phyloP scores from a whole-genome alignment of 2,113 vertebrate species.

The Myrmecophaga tridactyla region DNA sequence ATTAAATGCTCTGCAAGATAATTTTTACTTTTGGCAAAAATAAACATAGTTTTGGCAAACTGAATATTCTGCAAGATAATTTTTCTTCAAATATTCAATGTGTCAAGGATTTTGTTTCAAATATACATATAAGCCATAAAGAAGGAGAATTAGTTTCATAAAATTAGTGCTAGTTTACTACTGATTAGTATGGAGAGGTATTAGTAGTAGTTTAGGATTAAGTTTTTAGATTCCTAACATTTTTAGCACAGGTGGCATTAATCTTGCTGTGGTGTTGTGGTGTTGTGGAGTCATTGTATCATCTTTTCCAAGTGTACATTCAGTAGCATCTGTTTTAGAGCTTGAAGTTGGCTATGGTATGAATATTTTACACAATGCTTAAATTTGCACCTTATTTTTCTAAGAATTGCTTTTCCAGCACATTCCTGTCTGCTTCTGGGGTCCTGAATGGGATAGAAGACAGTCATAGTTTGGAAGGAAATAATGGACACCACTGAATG shows the following conservation, averaged over 20 bases:
- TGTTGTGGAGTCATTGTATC: background rate
- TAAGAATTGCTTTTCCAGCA: too few species aligned
- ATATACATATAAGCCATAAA: background rate
- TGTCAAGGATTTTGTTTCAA: background rate
- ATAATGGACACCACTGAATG: too few species aligned
- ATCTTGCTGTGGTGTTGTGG: background rate
- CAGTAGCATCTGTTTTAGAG: background rate
- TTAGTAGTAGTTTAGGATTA: too few species aligned
- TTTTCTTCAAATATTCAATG: background rate
- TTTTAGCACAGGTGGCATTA: background rate
- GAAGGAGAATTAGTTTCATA: background rate
- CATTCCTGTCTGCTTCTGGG: too few species aligned
- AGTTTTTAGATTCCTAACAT: background rate
- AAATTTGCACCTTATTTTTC: background rate
- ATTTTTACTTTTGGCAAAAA: background rate
- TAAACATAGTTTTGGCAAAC: background rate
- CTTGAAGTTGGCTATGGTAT: background rate
- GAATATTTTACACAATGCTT: background rate
- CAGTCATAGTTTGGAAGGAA: too few species aligned
- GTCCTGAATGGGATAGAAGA: too few species aligned
- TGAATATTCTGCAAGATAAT: background rate
- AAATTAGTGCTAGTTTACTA: too few species aligned
- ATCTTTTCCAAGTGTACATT: background rate
- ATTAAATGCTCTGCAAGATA: background rate
- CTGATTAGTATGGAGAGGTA: too few species aligned